These are phyloP conservation scores for Dinothrombium tinctorium DNA, from an alignment of 1,140 invertebrate genomes.

Conservation along the genomic window DNA sequence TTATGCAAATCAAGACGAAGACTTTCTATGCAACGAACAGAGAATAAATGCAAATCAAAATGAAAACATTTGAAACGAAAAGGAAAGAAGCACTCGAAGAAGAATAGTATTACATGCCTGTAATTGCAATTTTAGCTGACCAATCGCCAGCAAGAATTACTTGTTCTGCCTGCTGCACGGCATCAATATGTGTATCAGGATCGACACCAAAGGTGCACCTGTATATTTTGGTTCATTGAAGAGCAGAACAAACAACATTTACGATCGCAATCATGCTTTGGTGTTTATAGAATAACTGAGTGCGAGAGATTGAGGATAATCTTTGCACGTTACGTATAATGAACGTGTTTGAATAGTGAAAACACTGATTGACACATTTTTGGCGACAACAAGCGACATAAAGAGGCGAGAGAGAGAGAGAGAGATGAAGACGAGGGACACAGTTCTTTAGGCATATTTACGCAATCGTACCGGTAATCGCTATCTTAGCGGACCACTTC, in stretches of 20 bases:
- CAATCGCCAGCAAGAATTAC: slow-evolving; percentile 98
- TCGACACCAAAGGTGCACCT: slow-evolving; percentile 92
- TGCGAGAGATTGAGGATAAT: no score
- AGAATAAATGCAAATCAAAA: neutral
- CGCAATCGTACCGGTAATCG: slow-evolving; percentile 58
- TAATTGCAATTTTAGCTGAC: slow-evolving; percentile 98
- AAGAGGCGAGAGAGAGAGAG: neutral
- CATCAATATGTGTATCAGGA: slow-evolving; percentile 94
- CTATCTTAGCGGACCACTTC: slow-evolving; percentile 99
- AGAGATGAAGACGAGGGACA: neutral
- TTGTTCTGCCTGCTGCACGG: slow-evolving; percentile 87
- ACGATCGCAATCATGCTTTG: neutral
- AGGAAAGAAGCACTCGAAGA: slow-evolving; percentile 3
- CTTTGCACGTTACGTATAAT: no score
- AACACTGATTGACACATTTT: neutral
- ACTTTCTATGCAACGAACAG: neutral
- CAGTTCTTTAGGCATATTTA: neutral
- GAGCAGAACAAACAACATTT: neutral
- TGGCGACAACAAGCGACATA: slow-evolving; percentile 1
- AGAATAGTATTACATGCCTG: slow-evolving; percentile 37
- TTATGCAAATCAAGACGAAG: neutral
- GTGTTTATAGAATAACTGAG: neutral
- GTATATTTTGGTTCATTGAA: slow-evolving; percentile 16
- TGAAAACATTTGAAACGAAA: neutral
- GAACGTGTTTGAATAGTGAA: neutral